Percentiles rank a stretch among this genome's conserved stretches.
These are phyloP conservation scores for Typhlomys cinereus DNA, from an alignment of 2,113 vertebrate genomes.

Conservation along the genomic window DNA sequence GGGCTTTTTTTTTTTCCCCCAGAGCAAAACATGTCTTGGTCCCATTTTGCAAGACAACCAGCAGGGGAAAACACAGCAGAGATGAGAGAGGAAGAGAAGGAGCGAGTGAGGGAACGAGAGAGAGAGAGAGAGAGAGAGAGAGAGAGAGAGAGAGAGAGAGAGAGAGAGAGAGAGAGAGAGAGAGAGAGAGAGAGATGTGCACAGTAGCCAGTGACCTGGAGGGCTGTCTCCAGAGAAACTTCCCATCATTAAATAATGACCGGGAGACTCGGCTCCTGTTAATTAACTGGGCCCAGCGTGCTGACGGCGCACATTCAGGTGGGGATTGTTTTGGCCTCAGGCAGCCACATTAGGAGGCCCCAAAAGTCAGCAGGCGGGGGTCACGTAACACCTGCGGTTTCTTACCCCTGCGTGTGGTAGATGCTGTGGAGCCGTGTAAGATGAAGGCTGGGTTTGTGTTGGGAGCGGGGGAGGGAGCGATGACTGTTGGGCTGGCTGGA, in stretches of 20 bases:
- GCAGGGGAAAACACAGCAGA: not conserved
- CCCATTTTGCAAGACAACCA: conserved; percentile 60
- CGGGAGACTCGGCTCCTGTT: not conserved
- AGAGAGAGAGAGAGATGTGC: not conserved
- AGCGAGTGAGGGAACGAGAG: no score
- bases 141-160: conserved; percentile 1
- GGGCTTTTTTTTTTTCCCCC: conserved; percentile 62
- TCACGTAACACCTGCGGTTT: not conserved
- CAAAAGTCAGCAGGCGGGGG: not conserved
- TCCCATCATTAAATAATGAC: conserved; percentile 29
- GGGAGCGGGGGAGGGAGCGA: not conserved
- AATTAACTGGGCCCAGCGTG: conserved; percentile 48
- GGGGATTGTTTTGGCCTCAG: conserved; percentile 21
- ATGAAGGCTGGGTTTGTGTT: not conserved
- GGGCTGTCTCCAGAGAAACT: not conserved
- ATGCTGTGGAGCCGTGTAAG: not conserved
- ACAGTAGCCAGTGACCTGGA: not conserved
- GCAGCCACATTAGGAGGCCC: not conserved
- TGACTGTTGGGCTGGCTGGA: no score
- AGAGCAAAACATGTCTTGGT: conserved; percentile 71
- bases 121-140: not conserved
- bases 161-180: not conserved
- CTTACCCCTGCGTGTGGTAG: rapidly evolving
- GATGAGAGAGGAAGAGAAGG: not conserved
- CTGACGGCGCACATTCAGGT: conserved; percentile 32